Percentiles rank a stretch among this genome's conserved stretches.
phyloP scores from a whole-genome alignment of 2,113 vertebrate genomes.

The Eptesicus fuscus region DNA sequence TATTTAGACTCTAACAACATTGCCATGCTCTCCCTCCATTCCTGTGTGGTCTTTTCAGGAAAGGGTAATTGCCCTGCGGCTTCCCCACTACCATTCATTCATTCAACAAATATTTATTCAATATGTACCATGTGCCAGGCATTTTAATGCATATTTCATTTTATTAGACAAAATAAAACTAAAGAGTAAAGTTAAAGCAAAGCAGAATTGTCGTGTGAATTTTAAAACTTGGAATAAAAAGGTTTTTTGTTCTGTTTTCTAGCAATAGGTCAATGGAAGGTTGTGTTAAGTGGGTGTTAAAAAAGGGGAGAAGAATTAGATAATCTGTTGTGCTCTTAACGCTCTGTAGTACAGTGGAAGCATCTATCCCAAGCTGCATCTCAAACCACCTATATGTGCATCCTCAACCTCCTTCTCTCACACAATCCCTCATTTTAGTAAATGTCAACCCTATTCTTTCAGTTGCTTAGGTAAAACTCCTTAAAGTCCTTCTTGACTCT shows the following conservation, averaged over 20 bases:
- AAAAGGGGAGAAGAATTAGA: background rate
- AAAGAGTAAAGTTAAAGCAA: conserved; percentile 49
- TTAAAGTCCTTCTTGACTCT: background rate
- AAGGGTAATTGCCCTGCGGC: conserved; percentile 68
- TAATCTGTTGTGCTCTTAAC: background rate
- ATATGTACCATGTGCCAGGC: conserved; percentile 24
- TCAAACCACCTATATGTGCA: background rate
- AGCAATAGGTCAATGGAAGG: conserved; percentile 25
- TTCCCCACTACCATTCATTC: conserved; percentile 67
- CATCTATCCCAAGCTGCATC: background rate
- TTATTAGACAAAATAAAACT: conserved; percentile 69
- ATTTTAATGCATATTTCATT: conserved; percentile 65
- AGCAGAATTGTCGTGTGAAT: conserved; percentile 22
- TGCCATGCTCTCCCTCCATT: conserved; percentile 38
- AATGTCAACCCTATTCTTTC: background rate
- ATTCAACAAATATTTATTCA: conserved; percentile 73
- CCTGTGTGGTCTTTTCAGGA: conserved; percentile 73
- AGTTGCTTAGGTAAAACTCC: background rate
- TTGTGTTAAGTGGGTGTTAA: background rate
- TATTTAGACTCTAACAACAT: conserved; percentile 37
- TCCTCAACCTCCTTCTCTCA: background rate
- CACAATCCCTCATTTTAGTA: background rate
- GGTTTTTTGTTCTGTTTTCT: conserved; percentile 52
- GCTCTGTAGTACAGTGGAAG: background rate
- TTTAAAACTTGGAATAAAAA: conserved; percentile 45